Conservation (phyloP, 64 coral and sea anemone species). For the Hydrozoanthus tunicans region DNA sequence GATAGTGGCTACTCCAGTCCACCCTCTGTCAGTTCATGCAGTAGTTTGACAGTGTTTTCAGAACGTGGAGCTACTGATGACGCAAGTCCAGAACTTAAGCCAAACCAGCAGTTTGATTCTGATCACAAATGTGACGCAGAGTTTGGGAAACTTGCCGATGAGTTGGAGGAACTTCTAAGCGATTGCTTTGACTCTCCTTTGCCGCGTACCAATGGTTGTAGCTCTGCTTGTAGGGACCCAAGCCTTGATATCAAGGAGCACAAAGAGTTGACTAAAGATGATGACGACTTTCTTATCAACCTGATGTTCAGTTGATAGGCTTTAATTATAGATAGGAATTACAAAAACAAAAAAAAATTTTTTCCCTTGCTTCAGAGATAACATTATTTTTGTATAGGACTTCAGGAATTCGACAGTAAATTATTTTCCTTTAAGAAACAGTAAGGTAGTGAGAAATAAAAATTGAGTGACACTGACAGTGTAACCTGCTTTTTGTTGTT, state of each 20-base stretch:
- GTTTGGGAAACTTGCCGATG: neutral
- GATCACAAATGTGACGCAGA: neutral
- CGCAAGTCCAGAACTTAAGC: neutral
- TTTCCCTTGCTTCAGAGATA: too few species aligned
- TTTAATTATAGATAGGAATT: neutral
- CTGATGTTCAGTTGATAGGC: neutral
- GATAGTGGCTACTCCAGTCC: conserved; percentile 96
- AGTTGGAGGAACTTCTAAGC: conserved; percentile 14
- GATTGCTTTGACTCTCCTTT: conserved; percentile 5
- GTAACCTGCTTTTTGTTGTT: too few species aligned
- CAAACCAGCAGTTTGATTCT: neutral
- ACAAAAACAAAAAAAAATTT: too few species aligned
- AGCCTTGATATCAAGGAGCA: neutral
- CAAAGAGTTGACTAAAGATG: conserved; percentile 13
- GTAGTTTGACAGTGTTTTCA: conserved; percentile 16
- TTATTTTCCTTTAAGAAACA: too few species aligned
- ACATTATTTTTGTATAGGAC: too few species aligned
- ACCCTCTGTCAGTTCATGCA: conserved; percentile 74
- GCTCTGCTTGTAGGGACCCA: neutral
- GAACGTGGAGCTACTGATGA: neutral
- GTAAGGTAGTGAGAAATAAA: too few species aligned
- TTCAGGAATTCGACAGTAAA: too few species aligned
- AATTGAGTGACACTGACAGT: too few species aligned
- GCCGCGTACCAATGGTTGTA: too few species aligned
- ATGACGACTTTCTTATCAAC: conserved; percentile 39